Conservation (phyloP, 2,888 invertebrate species). For the Nebria salina region DNA sequence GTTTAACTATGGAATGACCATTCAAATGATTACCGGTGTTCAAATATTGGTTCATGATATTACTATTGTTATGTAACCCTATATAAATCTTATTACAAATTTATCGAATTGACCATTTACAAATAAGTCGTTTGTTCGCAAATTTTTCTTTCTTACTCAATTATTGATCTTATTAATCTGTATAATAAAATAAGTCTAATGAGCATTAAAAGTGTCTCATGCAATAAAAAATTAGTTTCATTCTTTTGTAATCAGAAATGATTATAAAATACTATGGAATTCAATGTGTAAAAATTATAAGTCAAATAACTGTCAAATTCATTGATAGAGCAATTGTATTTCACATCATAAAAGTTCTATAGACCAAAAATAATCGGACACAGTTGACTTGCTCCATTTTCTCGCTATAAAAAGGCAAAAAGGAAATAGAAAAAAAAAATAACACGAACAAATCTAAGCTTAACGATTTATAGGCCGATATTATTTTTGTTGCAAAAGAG, state of each 20-base stretch:
- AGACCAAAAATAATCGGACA: conserved; percentile 13
- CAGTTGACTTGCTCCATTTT: conserved; percentile 26
- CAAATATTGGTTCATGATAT: background rate
- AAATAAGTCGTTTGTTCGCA: too few species aligned
- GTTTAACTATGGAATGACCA: background rate
- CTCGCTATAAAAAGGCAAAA: conserved; percentile 9
- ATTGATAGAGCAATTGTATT: conserved; percentile 22
- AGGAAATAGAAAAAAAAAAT: conserved; percentile 18
- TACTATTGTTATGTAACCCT: background rate
- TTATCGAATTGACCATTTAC: background rate
- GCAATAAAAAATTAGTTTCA: too few species aligned
- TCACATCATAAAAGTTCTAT: conserved; percentile 33
- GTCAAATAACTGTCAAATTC: conserved; percentile 18
- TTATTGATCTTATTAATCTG: too few species aligned
- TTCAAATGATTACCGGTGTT: background rate
- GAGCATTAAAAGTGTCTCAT: too few species aligned
- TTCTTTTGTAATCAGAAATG: too few species aligned
- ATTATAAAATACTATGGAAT: too few species aligned
- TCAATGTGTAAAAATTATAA: background rate
- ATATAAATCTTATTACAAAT: background rate
- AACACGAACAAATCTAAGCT: conserved; percentile 36
- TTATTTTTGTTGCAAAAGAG: conserved; percentile 28
- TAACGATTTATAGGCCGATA: conserved; percentile 38
- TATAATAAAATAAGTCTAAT: too few species aligned
- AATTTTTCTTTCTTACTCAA: too few species aligned